Percentiles rank a stretch among this genome's conserved stretches.
Evolutionary conservation across 2,797 vertebrate species (phyloP).

Genomic region (Sebastes jordani): DNA sequence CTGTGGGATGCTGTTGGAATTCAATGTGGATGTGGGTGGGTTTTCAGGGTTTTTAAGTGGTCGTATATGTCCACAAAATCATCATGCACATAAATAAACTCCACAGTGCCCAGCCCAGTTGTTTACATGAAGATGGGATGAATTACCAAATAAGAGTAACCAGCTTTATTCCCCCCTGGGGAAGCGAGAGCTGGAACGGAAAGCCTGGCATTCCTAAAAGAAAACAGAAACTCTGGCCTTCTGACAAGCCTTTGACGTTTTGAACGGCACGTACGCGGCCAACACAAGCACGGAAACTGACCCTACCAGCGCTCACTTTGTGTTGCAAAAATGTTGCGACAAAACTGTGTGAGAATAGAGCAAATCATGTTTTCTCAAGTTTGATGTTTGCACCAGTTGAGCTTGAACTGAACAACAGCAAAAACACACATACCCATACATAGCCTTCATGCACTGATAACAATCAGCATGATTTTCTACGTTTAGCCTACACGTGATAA

Average conservation of each 20-base stretch:
- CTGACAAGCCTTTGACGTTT: constrained; percentile 55
- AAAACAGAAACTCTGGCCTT: constrained; percentile 63
- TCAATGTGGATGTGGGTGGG: constrained; percentile 12
- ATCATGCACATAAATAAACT: constrained; percentile 50
- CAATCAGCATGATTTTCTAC: not conserved
- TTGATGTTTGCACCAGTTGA: constrained; percentile 12
- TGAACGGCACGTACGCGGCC: constrained; percentile 55
- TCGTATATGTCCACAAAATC: constrained; percentile 28
- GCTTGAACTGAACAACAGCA: not conserved
- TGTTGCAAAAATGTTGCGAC: constrained; percentile 3
- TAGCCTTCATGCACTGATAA: not conserved
- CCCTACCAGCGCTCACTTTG: not conserved
- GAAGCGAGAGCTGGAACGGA: constrained; percentile 63
- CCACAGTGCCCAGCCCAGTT: constrained; percentile 51
- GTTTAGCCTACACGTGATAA: not conserved
- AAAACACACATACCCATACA: not conserved
- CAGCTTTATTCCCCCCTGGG: constrained; percentile 58
- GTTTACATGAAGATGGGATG: constrained; percentile 74
- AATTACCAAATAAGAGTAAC: constrained; percentile 81
- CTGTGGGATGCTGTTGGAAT: constrained; percentile 19
- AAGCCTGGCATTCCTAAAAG: constrained; percentile 69
- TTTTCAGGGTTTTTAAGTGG: constrained; percentile 27
- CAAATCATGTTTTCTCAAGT: constrained; percentile 23
- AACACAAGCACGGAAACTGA: constrained; percentile 62
- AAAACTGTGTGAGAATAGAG: constrained; percentile 35